These are phyloP conservation scores for Mungos mungo DNA, from an alignment of 2,113 vertebrate genomes.

Conservation along the genomic window DNA sequence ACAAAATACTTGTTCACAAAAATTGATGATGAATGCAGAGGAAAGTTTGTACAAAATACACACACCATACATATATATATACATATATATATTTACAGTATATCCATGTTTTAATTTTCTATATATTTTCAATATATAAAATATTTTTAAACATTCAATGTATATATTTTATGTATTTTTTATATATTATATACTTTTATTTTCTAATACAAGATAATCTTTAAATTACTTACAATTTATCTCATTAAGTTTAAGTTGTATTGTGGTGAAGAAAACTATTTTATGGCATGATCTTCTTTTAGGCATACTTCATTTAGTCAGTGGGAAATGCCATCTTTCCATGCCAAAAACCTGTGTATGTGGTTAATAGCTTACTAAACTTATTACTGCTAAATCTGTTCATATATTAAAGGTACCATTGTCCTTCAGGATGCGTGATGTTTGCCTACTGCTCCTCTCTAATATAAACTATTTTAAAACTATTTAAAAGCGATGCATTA, in stretches of 20 bases:
- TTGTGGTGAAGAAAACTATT: background rate
- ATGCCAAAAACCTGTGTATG: background rate
- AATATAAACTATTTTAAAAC: background rate
- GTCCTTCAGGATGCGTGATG: background rate
- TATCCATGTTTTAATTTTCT: background rate
- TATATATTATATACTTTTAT: background rate
- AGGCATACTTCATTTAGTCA: background rate
- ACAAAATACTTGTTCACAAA: background rate
- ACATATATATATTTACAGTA: background rate
- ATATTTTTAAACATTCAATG: background rate
- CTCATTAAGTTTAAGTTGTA: background rate
- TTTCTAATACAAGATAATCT: background rate
- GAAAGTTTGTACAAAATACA: background rate
- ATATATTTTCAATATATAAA: background rate
- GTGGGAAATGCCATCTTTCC: background rate
- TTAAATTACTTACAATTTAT: background rate
- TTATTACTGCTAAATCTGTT: background rate
- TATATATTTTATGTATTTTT: background rate
- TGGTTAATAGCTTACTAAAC: background rate
- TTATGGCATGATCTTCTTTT: background rate
- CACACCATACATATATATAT: background rate
- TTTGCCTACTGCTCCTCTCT: background rate
- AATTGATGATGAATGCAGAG: background rate
- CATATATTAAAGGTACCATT: background rate
- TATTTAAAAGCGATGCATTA: background rate